Evolutionary conservation across 1,140 invertebrate genomes (phyloP), one percentile per base, ranked within the genome.

Genomic region (Drosophila varians): DNA sequence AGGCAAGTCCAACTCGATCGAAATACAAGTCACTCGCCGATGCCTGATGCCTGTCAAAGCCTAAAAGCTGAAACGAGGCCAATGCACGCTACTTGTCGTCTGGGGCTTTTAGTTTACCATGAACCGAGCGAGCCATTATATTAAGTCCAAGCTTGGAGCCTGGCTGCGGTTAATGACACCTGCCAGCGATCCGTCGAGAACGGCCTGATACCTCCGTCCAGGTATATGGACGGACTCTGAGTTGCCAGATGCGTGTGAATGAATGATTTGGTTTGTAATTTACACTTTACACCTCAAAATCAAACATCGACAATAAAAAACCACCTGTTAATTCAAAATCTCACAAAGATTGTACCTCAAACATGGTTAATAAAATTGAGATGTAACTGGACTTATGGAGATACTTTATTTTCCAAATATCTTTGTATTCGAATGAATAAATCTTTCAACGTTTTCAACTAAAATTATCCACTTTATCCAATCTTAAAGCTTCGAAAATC

Each of bases 1-100:
- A 14, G 48, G 57, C 23, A 47, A 48, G 26, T 25, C 45, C 23
- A 65, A 52, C 60, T 66, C 16, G 62, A 66, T 53, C 60, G 61
- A 18, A 66, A 66, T 64, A 25, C 60, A 65, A 65, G 34, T 26
- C 48, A 51, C 57, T 64, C 45, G 25, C 64, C 31, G 64, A 55
- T 56, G 65, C 34, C 64, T 69, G 65, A 69, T 56, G 61, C 64
- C 62, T 69, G 65, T 69, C 65, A 69, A 38, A 69, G 65, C 51
- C 62, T 46, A 40, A 69, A 69, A 45, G 56, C 54, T 21, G 49
- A 66, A 69, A 69, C 65, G 65, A 56, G 65, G 65, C 64, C 65
- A 69, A 40, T 69, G 65, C 64, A 69, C 65, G 65, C 51, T 25
- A 69, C 60, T 65, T 66, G 60, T 66, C 62, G 62, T 65, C 62